Base-by-base conservation (phyloP, 2,113 vertebrate genomes). In the Nothocercus nigrocapillus region DNA sequence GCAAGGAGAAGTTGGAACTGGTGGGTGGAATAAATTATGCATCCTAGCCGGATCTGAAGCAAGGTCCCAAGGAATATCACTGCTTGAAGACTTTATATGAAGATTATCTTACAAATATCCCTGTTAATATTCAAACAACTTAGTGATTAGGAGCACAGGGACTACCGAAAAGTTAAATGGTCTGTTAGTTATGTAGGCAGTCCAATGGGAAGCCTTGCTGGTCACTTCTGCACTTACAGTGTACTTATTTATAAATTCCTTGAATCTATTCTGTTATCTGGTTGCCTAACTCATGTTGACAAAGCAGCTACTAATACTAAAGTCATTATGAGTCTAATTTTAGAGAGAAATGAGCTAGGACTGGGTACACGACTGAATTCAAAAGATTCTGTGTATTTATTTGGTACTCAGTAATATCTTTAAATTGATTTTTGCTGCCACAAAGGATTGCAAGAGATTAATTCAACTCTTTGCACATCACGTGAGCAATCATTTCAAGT, bases 121-220 rank as follows among this genome's bases (percentile, higher is more conserved):
- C 40, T 3, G 4, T 34, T 91, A 75, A 78, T 82, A 95, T 63
- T 56, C 77, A 91, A 81, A n/a, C 13, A 78, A 61, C 9, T 88
- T 84, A 59, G 1, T 45, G 24, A 32, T 54, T 86, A 49, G 59
- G 16, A 59, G 20, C n/a, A 74, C 1, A 15, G 34, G 63, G 34
- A 79, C 38, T 63, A 62, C 2, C 18, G 40, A 13, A 18, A 88
- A 88, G 21, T 49, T 54, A 77, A 74, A 45, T 34, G 1, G 78
- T 82, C 36, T 73, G 32, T 80, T 87, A 20, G 18, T 49, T 85
- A 74, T 16, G 80, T 3, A 42, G 21, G 25, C 0, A 83, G 34
- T 10, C 5, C 7, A 58, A 70, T 32, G 8, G 22, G 67, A 94
- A 79, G 62, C 54, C 8, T 62, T 58, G 64, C 13, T 47, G 27